Evolutionary conservation across 2,888 invertebrate species (phyloP), one percentile per base, ranked within the genome.

Genomic region (Rotaria magnacalcarata): DNA sequence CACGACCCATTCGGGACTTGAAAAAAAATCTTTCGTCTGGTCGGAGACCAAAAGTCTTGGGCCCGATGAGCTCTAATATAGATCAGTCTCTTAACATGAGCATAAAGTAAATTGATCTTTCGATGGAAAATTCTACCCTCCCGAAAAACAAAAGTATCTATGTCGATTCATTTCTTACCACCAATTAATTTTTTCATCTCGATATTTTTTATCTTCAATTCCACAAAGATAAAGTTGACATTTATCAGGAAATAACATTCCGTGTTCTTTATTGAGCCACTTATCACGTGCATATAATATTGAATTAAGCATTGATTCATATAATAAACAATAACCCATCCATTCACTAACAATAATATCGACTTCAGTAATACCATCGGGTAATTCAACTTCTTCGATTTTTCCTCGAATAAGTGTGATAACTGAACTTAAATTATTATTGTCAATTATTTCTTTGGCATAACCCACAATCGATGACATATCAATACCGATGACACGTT

Each of bases 111-210:
- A 50, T 14, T 50, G 50, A 50, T 50, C 14, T 14, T 50, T 50
- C 50, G 50, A 50, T 50, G 34, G 34, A 34, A 34, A 34, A 50
- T 50, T 8, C 50, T 50, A 11, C 14, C 50, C 8, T 8, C 14
- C 14, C 4, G 14, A 50, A 50, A 8, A 50, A 50, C 1, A 50
- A 50, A 4, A 8, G 4, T 50, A 50, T 50, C 14, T 14, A 50
- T 50, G 52, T n/a, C 21, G 21, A 16, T 24, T 21, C 41, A 54
- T n/a, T 47, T 11, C 80, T 43, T 80, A 80, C 87, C 85, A 85
- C 85, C 98, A 99, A 92, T 99, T 97, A 89, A 99, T 99, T 92
- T 99, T 99, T 92, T 99, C 98, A 90, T 99, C 98, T 92, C 99
- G 99, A 92, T 99, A 99, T 92, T 99, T 98, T 41, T 98, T 93